Percentiles rank a stretch among this genome's conserved stretches.
phyloP scores from a whole-genome alignment of 2,797 vertebrate species.

The Thaleichthys pacificus region DNA sequence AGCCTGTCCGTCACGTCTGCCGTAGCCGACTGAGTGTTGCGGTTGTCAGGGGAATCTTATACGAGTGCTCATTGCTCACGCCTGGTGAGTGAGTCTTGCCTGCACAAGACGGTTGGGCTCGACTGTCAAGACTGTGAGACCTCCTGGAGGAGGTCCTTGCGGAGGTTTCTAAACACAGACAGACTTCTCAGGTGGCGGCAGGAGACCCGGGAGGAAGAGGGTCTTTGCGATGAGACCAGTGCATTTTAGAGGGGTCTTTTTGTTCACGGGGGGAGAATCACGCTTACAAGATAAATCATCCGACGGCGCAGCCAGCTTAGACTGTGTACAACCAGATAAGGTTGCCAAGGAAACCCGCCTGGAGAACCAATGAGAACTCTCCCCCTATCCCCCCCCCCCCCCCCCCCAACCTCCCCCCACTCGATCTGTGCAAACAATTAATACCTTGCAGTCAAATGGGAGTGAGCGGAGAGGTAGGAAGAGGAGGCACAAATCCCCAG shows the following conservation, averaged over 20 bases:
- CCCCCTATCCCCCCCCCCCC: background rate
- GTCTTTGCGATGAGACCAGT: constrained; percentile 60
- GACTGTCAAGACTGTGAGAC: background rate
- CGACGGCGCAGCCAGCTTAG: constrained; percentile 60
- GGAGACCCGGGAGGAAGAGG: constrained; percentile 47
- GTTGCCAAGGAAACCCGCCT: constrained; percentile 79
- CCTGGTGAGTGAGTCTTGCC: background rate
- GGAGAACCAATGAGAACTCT: constrained; percentile 64
- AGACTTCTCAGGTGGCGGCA: constrained; percentile 52
- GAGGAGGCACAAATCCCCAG: constrained; percentile 63
- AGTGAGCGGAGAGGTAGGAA: constrained; percentile 30
- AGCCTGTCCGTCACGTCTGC: constrained; percentile 36
- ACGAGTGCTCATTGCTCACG: background rate
- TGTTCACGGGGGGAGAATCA: constrained; percentile 63
- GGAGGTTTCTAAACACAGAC: constrained; percentile 62
- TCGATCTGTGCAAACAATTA: constrained; percentile 75
- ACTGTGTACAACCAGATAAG: constrained; percentile 78
- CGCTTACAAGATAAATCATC: constrained; percentile 70
- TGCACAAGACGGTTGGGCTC: constrained; percentile 34
- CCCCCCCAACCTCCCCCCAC: constrained; percentile 39
- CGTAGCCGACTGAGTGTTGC: constrained; percentile 27
- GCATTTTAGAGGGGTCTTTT: constrained; percentile 61
- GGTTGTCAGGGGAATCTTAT: constrained; percentile 28
- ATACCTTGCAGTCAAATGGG: constrained; percentile 61
- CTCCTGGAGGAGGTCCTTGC: constrained; percentile 42